These are phyloP conservation scores for Ferrisia virgata DNA, from an alignment of 2,888 invertebrate genomes.

Conservation along the genomic window DNA sequence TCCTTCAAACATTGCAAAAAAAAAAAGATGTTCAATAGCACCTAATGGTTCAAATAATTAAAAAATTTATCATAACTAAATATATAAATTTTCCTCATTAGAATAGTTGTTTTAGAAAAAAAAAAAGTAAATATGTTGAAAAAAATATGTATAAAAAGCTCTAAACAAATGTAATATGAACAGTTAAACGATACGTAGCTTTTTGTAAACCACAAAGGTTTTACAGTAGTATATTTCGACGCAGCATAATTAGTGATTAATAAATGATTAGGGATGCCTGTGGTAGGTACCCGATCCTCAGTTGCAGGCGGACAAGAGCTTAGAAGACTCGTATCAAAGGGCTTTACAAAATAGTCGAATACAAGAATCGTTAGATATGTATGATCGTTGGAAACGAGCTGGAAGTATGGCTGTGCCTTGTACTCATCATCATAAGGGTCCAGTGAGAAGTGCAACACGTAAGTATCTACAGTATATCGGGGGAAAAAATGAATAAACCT, in stretches of 20 bases:
- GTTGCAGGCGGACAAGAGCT: constrained; percentile 28
- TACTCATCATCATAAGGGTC: constrained; percentile 36
- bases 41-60: no score
- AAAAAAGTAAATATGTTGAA: background rate
- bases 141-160: no score
- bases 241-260: constrained; percentile 46
- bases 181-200: background rate
- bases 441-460: constrained; percentile 44
- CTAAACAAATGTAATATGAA: background rate
- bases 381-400: constrained; percentile 40
- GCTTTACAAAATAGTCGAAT: background rate
- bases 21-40: no score
- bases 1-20: no score
- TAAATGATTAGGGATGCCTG: constrained; percentile 47
- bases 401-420: constrained; percentile 45
- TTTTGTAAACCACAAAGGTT: background rate
- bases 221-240: constrained; percentile 11
- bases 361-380: constrained; percentile 35
- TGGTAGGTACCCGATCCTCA: constrained; percentile 46
- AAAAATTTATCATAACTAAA: no score
- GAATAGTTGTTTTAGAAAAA: background rate
- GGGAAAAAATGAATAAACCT: no score
- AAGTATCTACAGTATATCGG: no score
- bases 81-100: no score
- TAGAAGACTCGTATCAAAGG: constrained; percentile 3